These are phyloP conservation scores for Epinephelus moara DNA, from an alignment of 2,113 vertebrate species.

Conservation along the genomic window DNA sequence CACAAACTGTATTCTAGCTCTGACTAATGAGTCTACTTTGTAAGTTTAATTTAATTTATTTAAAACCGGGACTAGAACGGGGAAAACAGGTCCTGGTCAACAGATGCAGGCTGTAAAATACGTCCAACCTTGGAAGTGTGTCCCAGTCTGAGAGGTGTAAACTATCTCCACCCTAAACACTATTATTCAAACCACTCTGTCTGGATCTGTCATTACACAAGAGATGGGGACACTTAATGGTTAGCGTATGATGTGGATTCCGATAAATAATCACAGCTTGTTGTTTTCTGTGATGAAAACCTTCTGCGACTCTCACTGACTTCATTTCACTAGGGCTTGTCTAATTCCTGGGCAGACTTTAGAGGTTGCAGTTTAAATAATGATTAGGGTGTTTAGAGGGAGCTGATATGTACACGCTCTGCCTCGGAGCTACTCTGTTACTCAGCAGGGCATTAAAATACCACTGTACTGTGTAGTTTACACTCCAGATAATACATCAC, in stretches of 20 bases:
- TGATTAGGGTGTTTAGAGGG: constrained; percentile 46
- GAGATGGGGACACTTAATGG: constrained; percentile 40
- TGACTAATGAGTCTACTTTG: not conserved
- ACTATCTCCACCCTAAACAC: constrained; percentile 40
- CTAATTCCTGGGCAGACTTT: constrained; percentile 9
- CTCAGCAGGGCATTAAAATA: too few relatives aligned
- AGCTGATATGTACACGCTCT: constrained; percentile 22
- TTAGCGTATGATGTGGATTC: constrained; percentile 40
- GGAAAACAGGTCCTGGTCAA: constrained; percentile 8
- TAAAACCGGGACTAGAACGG: not conserved
- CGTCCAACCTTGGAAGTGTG: constrained; percentile 2
- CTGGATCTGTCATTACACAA: constrained; percentile 23
- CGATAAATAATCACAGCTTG: constrained; percentile 46
- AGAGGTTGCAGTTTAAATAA: constrained; percentile 53
- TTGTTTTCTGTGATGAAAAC: constrained; percentile 53
- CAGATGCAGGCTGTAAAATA: constrained; percentile 41
- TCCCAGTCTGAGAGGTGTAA: constrained; percentile 31
- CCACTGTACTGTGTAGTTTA: constrained; percentile 34
- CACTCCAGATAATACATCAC: constrained; percentile 23
- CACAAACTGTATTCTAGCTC: not conserved
- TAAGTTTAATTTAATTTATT: not conserved
- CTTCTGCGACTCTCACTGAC: constrained; percentile 31
- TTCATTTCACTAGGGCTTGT: constrained; percentile 2
- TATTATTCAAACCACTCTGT: not conserved
- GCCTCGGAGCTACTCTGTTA: not conserved